These are phyloP conservation scores for Plectrocnemia conspersa DNA, from an alignment of 1,140 invertebrate species.

Conservation along the genomic window DNA sequence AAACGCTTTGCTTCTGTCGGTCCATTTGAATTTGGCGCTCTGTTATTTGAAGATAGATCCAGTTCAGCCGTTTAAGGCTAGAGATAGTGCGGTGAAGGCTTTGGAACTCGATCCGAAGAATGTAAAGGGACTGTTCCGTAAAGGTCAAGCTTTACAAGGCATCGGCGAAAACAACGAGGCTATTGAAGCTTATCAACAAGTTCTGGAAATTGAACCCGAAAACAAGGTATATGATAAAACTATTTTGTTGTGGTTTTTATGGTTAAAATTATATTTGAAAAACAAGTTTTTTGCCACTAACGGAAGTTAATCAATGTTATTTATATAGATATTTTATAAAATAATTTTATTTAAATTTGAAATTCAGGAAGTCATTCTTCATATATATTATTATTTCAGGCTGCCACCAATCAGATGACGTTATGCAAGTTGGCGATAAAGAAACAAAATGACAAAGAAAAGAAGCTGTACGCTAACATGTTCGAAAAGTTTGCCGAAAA, in stretches of 20 bases:
- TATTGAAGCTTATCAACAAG: slow-evolving; percentile 71
- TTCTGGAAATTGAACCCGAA: slow-evolving; percentile 62
- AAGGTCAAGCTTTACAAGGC: slow-evolving; percentile 75
- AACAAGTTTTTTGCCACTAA: background rate
- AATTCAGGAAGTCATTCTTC: background rate
- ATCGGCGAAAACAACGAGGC: slow-evolving; percentile 77
- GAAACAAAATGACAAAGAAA: slow-evolving; percentile 74
- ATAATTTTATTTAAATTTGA: background rate
- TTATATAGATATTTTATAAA: background rate
- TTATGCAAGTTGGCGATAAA: slow-evolving; percentile 71
- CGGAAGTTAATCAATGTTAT: background rate
- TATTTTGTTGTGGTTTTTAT: background rate
- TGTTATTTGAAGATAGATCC: slow-evolving; percentile 78
- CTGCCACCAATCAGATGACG: slow-evolving; percentile 72
- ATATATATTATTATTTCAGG: slow-evolving; percentile 42
- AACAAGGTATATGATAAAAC: slow-evolving; percentile 46
- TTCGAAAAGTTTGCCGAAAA: slow-evolving; percentile 83
- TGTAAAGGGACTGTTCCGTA: slow-evolving; percentile 86
- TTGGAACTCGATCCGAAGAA: slow-evolving; percentile 72
- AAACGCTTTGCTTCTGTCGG: slow-evolving; percentile 64
- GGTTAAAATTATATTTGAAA: background rate
- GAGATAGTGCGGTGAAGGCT: slow-evolving; percentile 63
- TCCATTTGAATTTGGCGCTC: slow-evolving; percentile 79
- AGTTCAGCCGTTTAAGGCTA: slow-evolving; percentile 63
- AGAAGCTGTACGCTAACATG: slow-evolving; percentile 91